A percentile compares a stretch with the other conserved stretches of the same genome.
Evolutionary conservation across 2,888 invertebrate genomes (phyloP).

Genomic region (Molanna angustata): DNA sequence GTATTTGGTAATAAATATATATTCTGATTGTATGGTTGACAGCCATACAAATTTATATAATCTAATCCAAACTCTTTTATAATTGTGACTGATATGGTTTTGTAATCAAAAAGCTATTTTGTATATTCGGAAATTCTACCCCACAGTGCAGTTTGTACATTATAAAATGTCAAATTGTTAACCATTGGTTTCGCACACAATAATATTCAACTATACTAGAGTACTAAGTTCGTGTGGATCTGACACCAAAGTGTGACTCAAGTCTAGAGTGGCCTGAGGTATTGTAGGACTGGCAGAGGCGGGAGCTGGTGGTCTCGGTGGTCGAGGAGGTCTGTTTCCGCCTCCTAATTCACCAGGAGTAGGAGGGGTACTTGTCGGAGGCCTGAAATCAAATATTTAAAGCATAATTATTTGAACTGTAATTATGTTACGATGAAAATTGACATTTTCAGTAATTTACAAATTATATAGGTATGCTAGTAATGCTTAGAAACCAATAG

Average conservation of each 20-base stretch:
- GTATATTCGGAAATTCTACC: no score
- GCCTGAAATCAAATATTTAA: conserved; percentile 40
- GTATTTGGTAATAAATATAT: no score
- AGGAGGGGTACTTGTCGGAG: conserved; percentile 61
- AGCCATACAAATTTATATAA: no score
- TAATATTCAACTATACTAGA: conserved; percentile 60
- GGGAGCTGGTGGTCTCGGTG: conserved; percentile 44
- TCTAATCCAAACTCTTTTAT: no score
- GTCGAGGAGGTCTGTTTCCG: conserved; percentile 33
- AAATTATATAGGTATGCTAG: no score
- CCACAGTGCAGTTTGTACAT: no score
- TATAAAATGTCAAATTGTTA: no score
- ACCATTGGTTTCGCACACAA: no score
- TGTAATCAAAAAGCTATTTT: no score
- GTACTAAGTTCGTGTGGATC: conserved; percentile 67
- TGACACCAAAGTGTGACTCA: conserved; percentile 54
- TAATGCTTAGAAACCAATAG: neutral
- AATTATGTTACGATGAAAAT: neutral
- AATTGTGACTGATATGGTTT: no score
- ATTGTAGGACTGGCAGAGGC: conserved; percentile 52
- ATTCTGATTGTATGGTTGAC: no score
- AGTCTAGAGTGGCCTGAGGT: conserved; percentile 60
- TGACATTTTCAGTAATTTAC: no score
- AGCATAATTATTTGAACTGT: neutral
- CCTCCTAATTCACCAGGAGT: conserved; percentile 38